phyloP scores from a whole-genome alignment of 2,113 vertebrate genomes.

The Bucco capensis region DNA sequence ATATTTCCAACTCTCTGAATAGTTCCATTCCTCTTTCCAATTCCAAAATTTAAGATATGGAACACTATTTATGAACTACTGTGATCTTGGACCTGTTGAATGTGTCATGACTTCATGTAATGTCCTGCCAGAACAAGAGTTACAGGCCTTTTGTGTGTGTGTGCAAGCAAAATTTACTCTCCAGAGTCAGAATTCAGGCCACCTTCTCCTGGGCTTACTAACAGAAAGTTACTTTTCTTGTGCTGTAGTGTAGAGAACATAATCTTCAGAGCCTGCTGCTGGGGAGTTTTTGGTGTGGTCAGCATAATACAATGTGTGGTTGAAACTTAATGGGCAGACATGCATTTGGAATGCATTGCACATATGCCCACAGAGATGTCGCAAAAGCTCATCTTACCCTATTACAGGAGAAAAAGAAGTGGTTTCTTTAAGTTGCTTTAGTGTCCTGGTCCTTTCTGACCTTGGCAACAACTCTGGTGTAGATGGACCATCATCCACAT shows the following conservation, averaged over 20 bases:
- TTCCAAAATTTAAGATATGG: background rate
- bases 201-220: background rate
- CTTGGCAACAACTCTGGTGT: background rate
- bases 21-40: background rate
- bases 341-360: background rate
- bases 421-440: conserved; percentile 9
- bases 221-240: background rate
- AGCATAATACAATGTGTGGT: background rate
- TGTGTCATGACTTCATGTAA: background rate
- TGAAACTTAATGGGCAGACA: background rate
- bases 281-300: background rate
- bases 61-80: background rate
- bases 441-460: background rate
- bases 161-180: background rate
- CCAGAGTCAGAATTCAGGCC: background rate
- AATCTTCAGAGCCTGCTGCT: background rate
- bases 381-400: background rate
- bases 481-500: background rate
- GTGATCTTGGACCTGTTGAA: background rate
- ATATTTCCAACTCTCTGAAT: background rate
- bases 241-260: background rate
- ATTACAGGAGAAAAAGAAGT: background rate
- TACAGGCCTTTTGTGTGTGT: background rate
- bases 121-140: background rate
- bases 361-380: background rate